Conservation (phyloP, 2,888 invertebrate species). For the Mesochorus sp. region DNA sequence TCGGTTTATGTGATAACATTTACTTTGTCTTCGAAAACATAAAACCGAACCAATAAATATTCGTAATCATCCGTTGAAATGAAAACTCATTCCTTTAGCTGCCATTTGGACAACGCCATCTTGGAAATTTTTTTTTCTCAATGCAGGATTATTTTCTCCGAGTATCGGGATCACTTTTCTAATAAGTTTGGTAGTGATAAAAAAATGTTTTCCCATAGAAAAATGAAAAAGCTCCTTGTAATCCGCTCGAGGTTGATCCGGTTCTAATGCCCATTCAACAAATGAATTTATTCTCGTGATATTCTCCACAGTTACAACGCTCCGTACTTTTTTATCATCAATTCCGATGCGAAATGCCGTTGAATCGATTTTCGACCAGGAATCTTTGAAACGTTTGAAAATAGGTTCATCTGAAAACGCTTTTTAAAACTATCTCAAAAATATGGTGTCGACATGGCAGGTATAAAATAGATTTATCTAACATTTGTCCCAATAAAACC, state of each 20-base stretch:
- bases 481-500: slow-evolving; percentile 64
- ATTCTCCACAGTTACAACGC: slow-evolving; percentile 14
- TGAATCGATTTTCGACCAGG: slow-evolving; percentile 57
- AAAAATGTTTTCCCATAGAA: too few relatives aligned
- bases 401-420: slow-evolving; percentile 63
- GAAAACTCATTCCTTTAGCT: too few relatives aligned
- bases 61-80: too few relatives aligned
- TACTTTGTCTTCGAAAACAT: too few relatives aligned
- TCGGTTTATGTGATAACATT: too few relatives aligned
- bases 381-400: slow-evolving; percentile 62
- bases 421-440: slow-evolving; percentile 66
- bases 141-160: too few relatives aligned
- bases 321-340: slow-evolving; percentile 32
- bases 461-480: slow-evolving; percentile 57
- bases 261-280: slow-evolving; percentile 24
- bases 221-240: too few relatives aligned
- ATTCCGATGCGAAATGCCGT: slow-evolving; percentile 33
- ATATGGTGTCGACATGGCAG: slow-evolving; percentile 70
- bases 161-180: too few relatives aligned
- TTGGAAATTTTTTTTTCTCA: too few relatives aligned
- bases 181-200: too few relatives aligned
- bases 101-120: too few relatives aligned
- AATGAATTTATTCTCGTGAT: slow-evolving; percentile 33
- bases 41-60: too few relatives aligned
- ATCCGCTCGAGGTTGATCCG: slow-evolving; percentile 34